Conservation (phyloP, 2,797 vertebrate species). For the Dendrocincla fuliginosa region DNA sequence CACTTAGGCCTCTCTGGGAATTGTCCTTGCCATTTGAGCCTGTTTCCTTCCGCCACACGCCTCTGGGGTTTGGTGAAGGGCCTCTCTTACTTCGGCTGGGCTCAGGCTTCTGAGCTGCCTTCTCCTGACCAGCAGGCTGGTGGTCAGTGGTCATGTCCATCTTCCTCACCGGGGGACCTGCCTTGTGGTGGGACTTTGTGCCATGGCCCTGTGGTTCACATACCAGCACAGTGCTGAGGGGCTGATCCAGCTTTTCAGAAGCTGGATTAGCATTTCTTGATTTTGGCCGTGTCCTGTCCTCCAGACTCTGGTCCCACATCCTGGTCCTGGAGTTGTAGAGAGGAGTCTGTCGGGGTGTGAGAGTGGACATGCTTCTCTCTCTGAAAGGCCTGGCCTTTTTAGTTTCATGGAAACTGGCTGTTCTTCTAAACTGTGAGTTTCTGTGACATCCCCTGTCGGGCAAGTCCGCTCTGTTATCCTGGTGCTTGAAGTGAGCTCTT, state of each 20-base stretch:
- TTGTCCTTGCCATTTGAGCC: slow-evolving; percentile 62
- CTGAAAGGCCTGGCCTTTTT: slow-evolving; percentile 85
- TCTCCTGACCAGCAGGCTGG: slow-evolving; percentile 47
- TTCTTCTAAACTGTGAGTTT: slow-evolving; percentile 87
- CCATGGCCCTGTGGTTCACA: slow-evolving; percentile 54
- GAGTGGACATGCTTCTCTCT: slow-evolving; percentile 91
- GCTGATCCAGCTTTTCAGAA: slow-evolving; percentile 71
- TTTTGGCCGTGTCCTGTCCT: slow-evolving; percentile 72
- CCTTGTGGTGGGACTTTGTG: slow-evolving; percentile 55
- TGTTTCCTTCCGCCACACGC: slow-evolving; percentile 81
- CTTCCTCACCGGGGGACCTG: slow-evolving; percentile 50
- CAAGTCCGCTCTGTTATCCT: slow-evolving; percentile 84
- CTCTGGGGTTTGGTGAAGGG: slow-evolving; percentile 86
- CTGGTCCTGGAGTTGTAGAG: slow-evolving; percentile 80
- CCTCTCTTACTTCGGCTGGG: slow-evolving; percentile 84
- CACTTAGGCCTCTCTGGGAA: slow-evolving; percentile 80
- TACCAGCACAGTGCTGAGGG: slow-evolving; percentile 5
- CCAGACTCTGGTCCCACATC: slow-evolving; percentile 80
- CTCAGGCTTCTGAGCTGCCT: slow-evolving; percentile 79
- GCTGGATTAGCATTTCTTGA: slow-evolving; percentile 43
- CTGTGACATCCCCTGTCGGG: slow-evolving; percentile 78
- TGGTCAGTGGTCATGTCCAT: slow-evolving; percentile 60
- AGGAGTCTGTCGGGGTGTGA: slow-evolving; percentile 84
- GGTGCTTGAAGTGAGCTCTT: slow-evolving; percentile 78
- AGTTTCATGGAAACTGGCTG: slow-evolving; percentile 91